Conservation (phyloP, 2,797 vertebrate species). For the Sebastes vulpes region DNA sequence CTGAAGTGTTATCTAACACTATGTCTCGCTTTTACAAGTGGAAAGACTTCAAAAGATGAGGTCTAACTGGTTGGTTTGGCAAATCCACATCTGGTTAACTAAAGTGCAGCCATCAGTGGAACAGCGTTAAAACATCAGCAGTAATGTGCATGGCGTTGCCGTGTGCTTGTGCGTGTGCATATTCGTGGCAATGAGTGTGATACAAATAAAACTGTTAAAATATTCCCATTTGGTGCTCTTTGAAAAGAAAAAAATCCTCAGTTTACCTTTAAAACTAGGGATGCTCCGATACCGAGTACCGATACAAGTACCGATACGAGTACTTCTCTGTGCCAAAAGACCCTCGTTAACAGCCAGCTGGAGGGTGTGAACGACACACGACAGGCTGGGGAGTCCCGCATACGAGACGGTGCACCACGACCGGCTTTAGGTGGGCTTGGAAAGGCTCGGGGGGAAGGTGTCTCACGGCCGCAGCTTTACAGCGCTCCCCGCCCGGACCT, state of each 20-base stretch:
- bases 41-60: not conserved
- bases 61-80: not conserved
- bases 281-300: too few relatives aligned
- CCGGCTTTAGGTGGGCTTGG: too few relatives aligned
- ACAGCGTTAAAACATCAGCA: not conserved
- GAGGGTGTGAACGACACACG: too few relatives aligned
- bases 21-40: not conserved
- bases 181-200: not conserved
- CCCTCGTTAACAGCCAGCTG: too few relatives aligned
- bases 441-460: too few relatives aligned
- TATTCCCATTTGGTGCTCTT: not conserved
- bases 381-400: too few relatives aligned
- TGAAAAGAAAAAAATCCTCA: not conserved
- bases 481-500: too few relatives aligned
- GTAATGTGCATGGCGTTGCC: not conserved
- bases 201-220: not conserved
- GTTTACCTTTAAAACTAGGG: too few relatives aligned
- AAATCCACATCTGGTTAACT: slow-evolving; percentile 1
- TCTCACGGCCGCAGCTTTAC: too few relatives aligned
- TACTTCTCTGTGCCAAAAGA: too few relatives aligned
- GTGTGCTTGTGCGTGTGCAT: not conserved
- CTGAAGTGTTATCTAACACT: not conserved
- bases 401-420: too few relatives aligned
- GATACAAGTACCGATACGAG: too few relatives aligned
- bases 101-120: not conserved